phyloP scores from a whole-genome alignment of 2,113 vertebrate genomes.

The Polypterus senegalus region DNA sequence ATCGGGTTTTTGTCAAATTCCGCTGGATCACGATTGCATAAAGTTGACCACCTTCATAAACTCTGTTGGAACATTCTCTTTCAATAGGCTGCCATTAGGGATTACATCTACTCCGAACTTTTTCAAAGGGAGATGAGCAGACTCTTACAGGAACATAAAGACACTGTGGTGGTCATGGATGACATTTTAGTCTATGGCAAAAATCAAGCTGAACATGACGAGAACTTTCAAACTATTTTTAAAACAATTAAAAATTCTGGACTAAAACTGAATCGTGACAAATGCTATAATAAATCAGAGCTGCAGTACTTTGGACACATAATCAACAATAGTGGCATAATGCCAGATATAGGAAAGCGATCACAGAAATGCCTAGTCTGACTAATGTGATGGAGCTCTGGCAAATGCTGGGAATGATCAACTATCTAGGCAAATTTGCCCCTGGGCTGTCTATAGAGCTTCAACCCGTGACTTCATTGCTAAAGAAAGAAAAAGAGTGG shows the following conservation, averaged over 20 bases:
- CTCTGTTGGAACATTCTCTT: neutral
- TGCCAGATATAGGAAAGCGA: neutral
- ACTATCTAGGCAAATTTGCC: constrained; percentile 11
- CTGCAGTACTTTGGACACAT: neutral
- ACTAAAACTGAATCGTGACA: constrained; percentile 8
- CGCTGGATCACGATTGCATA: too few species aligned
- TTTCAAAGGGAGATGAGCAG: constrained; percentile 4
- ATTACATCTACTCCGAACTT: neutral
- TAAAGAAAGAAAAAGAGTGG: neutral
- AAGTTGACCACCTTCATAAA: too few species aligned
- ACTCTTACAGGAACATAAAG: neutral
- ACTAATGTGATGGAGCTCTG: neutral
- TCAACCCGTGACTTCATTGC: neutral
- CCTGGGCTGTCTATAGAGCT: neutral
- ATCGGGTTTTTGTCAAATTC: too few species aligned
- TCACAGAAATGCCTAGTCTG: neutral
- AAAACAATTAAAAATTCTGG: constrained; percentile 5
- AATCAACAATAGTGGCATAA: neutral
- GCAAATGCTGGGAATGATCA: constrained; percentile 7
- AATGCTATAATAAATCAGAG: constrained; percentile 4
- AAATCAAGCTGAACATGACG: neutral
- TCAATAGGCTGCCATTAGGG: neutral
- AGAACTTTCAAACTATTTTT: neutral
- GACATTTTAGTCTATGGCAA: constrained; percentile 2
- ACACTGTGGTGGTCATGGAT: constrained; percentile 4